Evolutionary conservation across 1,140 invertebrate genomes (phyloP), one percentile per base, ranked within the genome.

Genomic region (Calliphora vicina): DNA sequence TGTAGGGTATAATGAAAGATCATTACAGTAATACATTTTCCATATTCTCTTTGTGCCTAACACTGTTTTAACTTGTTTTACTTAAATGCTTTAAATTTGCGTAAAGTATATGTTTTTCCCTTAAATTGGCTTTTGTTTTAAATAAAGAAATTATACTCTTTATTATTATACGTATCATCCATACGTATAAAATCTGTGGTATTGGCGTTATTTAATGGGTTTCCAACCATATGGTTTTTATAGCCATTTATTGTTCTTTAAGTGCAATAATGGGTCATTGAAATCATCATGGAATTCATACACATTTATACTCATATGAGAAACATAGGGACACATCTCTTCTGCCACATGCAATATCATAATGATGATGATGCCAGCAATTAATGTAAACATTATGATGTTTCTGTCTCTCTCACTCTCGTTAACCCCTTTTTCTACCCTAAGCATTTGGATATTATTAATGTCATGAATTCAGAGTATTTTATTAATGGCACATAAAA

Each of bases 201-300:
- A 23, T 67, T 67, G n/a, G 15, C 23, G 2, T 67, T 67, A 25
- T 23, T 67, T 20, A 20, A 67, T 67, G 20, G 9, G 15, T 57
- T 67, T 67, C 25, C 10, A 67, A 20, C 9, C 61, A 23, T 20
- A 67, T 67, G 61, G 20, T 25, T 67, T 67, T 67, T 67, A 67
- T 67, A 23, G 61, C 61, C 61, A 23, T 67, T 67, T 67, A 67
- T 67, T 67, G 61, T 67, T 67, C 61, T 67, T 67, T 67, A 67
- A 67, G 61, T 67, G 20, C 61, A 67, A 67, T 67, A 67, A 23
- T 67, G 61, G 61, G 61, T 67, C 61, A 67, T 67, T 67, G 61
- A 67, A 67, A 67, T 67, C 61, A 23, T 67, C 61, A 67, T 20
- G 9, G 23, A 12, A 17, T n/a, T 57, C 50, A 57, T 57, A 6